Percentiles rank a stretch among this genome's conserved stretches.
Conservation (phyloP, 2,113 vertebrate species). For the Calyptommatus sinebrachiatus region DNA sequence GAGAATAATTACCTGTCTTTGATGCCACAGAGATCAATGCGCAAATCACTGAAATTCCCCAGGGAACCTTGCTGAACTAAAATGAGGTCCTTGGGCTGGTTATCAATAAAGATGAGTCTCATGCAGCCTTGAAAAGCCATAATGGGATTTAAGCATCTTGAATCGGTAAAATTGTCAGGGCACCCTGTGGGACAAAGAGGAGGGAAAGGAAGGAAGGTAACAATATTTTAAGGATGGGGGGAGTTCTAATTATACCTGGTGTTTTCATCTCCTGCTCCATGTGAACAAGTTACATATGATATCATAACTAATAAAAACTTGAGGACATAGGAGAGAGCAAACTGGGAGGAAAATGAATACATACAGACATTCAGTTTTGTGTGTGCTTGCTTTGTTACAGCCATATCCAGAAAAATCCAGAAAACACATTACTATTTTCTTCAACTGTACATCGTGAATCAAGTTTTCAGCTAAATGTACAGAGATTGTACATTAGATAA, state of each 20-base stretch:
- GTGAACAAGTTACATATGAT: slow-evolving; percentile 44
- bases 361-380: not conserved
- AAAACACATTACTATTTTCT: not conserved
- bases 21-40: slow-evolving; percentile 93
- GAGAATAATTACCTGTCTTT: slow-evolving; percentile 91
- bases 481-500: not conserved
- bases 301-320: not conserved
- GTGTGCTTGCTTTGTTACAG: not conserved
- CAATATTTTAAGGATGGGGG: slow-evolving; percentile 60
- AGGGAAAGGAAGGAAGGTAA: slow-evolving; percentile 50
- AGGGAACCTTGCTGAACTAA: slow-evolving; percentile 88
- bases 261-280: slow-evolving; percentile 48
- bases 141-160: slow-evolving; percentile 81
- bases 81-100: slow-evolving; percentile 88
- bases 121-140: slow-evolving; percentile 94
- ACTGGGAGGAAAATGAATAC: not conserved
- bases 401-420: not conserved
- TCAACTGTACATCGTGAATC: not conserved
- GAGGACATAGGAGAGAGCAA: not conserved
- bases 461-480: not conserved
- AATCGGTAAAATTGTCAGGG: slow-evolving; percentile 72
- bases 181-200: slow-evolving; percentile 80
- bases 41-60: slow-evolving; percentile 91
- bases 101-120: slow-evolving; percentile 92
- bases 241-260: slow-evolving; percentile 58